Evolutionary conservation across 2,797 vertebrate genomes (phyloP), one percentile per base, ranked within the genome.

Genomic region (Apogon hyalosoma): DNA sequence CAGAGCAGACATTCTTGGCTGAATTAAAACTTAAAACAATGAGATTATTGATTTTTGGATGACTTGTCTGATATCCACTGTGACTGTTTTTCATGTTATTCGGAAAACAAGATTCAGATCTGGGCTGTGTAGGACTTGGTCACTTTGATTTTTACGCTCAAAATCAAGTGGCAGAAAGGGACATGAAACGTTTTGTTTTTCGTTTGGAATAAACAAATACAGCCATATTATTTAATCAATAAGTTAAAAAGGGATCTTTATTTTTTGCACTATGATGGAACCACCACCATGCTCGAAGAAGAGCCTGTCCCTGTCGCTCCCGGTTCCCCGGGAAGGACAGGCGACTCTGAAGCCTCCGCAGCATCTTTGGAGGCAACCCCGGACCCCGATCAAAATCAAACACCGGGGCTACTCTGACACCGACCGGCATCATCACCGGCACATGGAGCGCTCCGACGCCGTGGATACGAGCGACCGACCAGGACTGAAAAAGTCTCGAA

Each of bases 371-470:
- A 94, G 97, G 65, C 97, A 98, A 83, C 97, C 97, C 33, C 93
- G 97, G 72, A 98, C 96, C 83, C 97, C 96, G 49, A 98, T 98
- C 91, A 95, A 95, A 67, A 98, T 98, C 90, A 95, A 98, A 76
- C 97, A 98, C 83, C 95, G 97, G 36, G 97, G 97, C 6, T 98
- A 97, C 90, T 98, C 97, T 12, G 97, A 98, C 90, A 95, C 95
- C 8, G 97, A 96, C 83, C 93, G 96, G 70, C 93, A 92, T 41
- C 95, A 94, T 45, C 90, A 94, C 87, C 95, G 96, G 86, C 95
- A 94, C 88, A 98, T 98, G 73, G 97, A 98, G 86, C 95, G 97
- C 75, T 95, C 97, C 0, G 95, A 98, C 81, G 97, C 97, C 84
- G 91, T 98, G 93, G 97, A 98, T 86, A 95, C 95, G 63, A 93